These are phyloP conservation scores for Procambarus clarkii DNA, from an alignment of 1,140 invertebrate genomes.

Conservation along the genomic window DNA sequence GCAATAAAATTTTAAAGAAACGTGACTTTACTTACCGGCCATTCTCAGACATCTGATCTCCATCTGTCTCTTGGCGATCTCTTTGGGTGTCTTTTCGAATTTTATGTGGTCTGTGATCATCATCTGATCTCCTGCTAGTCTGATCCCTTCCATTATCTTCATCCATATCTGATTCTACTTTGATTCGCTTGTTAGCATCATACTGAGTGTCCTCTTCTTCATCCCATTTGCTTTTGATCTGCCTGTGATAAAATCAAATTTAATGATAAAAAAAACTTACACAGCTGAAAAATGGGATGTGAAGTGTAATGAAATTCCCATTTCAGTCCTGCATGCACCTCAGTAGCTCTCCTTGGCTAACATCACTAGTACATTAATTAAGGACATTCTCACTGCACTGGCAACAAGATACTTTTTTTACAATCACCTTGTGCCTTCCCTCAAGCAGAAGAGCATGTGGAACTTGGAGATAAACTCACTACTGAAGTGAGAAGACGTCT, in stretches of 20 bases:
- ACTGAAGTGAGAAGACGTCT: too few species aligned
- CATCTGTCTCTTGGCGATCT: background rate
- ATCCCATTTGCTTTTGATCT: constrained; percentile 51
- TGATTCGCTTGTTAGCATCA: constrained; percentile 24
- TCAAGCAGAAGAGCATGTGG: too few species aligned
- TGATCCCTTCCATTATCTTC: background rate
- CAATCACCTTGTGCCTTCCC: too few species aligned
- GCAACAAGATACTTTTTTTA: too few species aligned
- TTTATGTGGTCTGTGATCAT: background rate
- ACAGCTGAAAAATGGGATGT: background rate
- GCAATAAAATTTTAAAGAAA: background rate
- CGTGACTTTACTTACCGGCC: background rate
- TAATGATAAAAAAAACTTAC: background rate
- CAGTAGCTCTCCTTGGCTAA: too few species aligned
- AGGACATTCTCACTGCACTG: too few species aligned
- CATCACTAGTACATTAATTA: too few species aligned
- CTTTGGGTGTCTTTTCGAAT: constrained; percentile 8
- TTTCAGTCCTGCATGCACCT: too few species aligned
- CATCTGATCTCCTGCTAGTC: background rate
- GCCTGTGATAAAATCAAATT: constrained; percentile 17
- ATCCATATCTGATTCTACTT: constrained; percentile 17
- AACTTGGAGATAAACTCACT: too few species aligned
- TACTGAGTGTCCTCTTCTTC: constrained; percentile 16
- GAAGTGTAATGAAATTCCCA: too few species aligned
- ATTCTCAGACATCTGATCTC: constrained; percentile 5